A percentile compares a stretch with the other conserved stretches of the same genome.
Conservation (phyloP, 2,797 vertebrate genomes). For the Eulemur albifrons region DNA sequence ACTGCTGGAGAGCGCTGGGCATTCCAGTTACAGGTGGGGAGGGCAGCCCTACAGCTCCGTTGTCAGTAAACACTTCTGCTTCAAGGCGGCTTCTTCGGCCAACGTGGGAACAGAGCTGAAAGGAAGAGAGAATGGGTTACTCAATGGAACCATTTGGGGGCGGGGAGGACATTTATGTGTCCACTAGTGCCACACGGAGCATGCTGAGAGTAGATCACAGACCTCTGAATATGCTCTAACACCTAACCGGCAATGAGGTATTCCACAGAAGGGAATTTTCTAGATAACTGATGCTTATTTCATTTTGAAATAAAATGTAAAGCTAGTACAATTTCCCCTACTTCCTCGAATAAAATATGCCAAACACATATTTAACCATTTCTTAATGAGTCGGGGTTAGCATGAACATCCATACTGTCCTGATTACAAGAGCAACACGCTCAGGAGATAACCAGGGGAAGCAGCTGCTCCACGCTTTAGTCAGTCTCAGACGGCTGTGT, state of each 20-base stretch:
- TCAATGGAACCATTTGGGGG: background rate
- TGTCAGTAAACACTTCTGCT: constrained; percentile 93
- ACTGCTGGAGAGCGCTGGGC: constrained; percentile 21
- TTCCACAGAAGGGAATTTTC: background rate
- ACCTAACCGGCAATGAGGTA: background rate
- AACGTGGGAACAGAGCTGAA: constrained; percentile 74
- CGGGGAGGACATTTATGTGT: background rate
- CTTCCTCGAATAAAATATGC: background rate
- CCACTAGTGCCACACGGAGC: background rate
- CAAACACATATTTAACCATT: background rate
- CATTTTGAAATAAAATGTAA: background rate
- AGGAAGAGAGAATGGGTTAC: background rate
- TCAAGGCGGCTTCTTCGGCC: constrained; percentile 84
- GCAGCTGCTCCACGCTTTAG: background rate
- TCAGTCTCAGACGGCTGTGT: background rate
- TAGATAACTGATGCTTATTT: background rate
- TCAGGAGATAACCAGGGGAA: background rate
- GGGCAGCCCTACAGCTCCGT: constrained; percentile 91
- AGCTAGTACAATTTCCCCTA: background rate
- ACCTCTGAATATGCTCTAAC: background rate
- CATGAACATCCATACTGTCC: background rate
- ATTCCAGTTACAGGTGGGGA: constrained; percentile 26
- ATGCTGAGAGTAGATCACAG: background rate
- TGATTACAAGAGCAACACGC: background rate
- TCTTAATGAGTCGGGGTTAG: background rate